phyloP scores from a whole-genome alignment of 2,113 vertebrate species.

The Paraplagusia blochii region DNA sequence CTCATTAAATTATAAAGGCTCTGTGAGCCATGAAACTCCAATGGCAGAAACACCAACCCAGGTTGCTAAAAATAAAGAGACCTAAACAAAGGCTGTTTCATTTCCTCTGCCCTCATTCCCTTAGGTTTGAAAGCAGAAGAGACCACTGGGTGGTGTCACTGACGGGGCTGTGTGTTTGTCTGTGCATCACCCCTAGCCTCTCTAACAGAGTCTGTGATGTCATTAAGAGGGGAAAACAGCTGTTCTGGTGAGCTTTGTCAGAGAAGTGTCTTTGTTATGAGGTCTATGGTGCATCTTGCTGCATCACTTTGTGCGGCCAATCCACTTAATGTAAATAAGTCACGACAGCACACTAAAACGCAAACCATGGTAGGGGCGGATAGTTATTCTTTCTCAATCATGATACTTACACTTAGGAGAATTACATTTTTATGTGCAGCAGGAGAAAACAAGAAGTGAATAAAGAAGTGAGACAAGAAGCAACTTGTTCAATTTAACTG shows the following conservation, averaged over 20 bases:
- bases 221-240: too few species aligned
- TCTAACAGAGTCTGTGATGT: too few species aligned
- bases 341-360: too few species aligned
- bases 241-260: too few species aligned
- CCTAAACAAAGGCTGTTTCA: slow-evolving; percentile 53
- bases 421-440: slow-evolving; percentile 61
- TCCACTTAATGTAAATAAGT: too few species aligned
- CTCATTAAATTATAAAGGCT: slow-evolving; percentile 80
- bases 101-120: slow-evolving; percentile 60
- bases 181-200: too few species aligned
- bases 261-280: too few species aligned
- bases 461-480: too few species aligned
- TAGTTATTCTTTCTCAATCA: slow-evolving; percentile 53
- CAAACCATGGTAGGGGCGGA: too few species aligned
- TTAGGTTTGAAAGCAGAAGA: slow-evolving; percentile 55
- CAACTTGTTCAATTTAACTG: too few species aligned
- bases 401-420: slow-evolving; percentile 65
- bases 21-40: slow-evolving; percentile 70
- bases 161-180: slow-evolving; percentile 31
- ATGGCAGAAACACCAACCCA: slow-evolving; percentile 53
- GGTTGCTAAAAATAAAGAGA: slow-evolving; percentile 72
- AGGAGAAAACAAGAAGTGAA: slow-evolving; percentile 26
- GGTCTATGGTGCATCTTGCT: too few species aligned
- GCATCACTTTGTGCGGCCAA: too few species aligned
- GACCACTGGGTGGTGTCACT: slow-evolving; percentile 29